phyloP scores from a whole-genome alignment of 2,888 invertebrate species.

The Drosophila ezoana region DNA sequence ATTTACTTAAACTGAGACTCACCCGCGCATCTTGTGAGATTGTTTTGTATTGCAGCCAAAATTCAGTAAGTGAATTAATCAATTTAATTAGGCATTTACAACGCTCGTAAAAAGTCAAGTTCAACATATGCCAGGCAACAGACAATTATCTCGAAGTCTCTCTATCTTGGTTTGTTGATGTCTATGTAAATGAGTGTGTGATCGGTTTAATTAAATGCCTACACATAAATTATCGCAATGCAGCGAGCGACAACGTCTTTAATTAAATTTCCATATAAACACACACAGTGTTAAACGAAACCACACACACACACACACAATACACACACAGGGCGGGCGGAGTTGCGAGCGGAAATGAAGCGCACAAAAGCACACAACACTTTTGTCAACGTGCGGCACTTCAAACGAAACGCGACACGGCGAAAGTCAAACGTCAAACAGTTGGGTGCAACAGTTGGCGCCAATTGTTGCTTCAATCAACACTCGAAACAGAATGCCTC shows the following conservation, averaged over 20 bases:
- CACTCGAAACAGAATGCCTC: conserved; percentile 57
- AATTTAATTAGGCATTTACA: conserved; percentile 63
- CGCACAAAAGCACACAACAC: conserved; percentile 70
- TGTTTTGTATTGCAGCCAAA: conserved; percentile 28
- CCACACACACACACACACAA: conserved; percentile 10
- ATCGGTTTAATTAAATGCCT: conserved; percentile 72
- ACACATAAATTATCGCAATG: conserved; percentile 68
- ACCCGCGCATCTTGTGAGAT: conserved; percentile 23
- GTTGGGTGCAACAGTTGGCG: conserved; percentile 71
- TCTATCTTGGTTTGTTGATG: conserved; percentile 29
- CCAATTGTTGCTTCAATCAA: conserved; percentile 78
- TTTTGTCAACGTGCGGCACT: conserved; percentile 48
- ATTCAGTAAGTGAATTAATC: conserved; percentile 39
- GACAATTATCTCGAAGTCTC: conserved; percentile 48
- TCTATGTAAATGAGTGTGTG: conserved; percentile 69
- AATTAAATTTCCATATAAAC: conserved; percentile 59
- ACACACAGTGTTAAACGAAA: conserved; percentile 6
- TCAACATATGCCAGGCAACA: conserved; percentile 53
- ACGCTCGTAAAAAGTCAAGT: conserved; percentile 13
- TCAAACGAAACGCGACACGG: conserved; percentile 51
- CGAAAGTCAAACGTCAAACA: conserved; percentile 52
- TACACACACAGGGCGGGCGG: neutral
- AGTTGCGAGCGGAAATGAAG: conserved; percentile 40
- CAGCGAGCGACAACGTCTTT: conserved; percentile 63
- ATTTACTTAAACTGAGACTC: conserved; percentile 14